Percentiles rank a stretch among this genome's conserved stretches.
phyloP scores from a whole-genome alignment of 2,888 invertebrate genomes.

The Rhamphomyia laevipes region DNA sequence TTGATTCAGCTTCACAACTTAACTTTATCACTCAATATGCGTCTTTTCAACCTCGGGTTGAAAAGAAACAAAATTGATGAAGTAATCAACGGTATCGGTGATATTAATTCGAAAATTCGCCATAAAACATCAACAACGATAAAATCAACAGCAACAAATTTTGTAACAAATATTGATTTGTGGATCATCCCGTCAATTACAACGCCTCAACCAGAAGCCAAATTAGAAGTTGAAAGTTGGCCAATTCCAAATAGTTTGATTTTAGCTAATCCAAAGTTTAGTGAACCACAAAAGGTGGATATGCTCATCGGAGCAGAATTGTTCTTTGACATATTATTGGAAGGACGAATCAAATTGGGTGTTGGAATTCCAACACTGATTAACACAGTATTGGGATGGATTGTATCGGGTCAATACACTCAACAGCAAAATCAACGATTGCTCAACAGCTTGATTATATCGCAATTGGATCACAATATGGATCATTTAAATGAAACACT shows the following conservation, averaged over 20 bases:
- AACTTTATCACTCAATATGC: slow-evolving; percentile 3
- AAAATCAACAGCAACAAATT: background rate
- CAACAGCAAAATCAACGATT: background rate
- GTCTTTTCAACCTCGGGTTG: background rate
- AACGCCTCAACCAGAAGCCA: background rate
- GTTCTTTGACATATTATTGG: slow-evolving; percentile 1
- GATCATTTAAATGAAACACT: background rate
- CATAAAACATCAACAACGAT: background rate
- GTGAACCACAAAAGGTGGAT: slow-evolving; percentile 3
- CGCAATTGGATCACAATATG: background rate
- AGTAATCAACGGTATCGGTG: background rate
- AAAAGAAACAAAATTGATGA: background rate
- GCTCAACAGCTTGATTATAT: background rate
- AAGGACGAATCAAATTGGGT: slow-evolving; percentile 1
- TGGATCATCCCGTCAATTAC: background rate
- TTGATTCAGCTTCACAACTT: slow-evolving; percentile 7
- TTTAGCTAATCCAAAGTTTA: slow-evolving; percentile 7
- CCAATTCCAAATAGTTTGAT: slow-evolving; percentile 1
- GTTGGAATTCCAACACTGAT: background rate
- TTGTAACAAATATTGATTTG: background rate
- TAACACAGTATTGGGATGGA: slow-evolving; percentile 6
- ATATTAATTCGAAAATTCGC: background rate
- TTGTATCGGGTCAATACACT: slow-evolving; percentile 2
- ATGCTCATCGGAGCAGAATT: slow-evolving; percentile 7
- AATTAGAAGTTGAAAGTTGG: background rate